Conservation (phyloP, 2,797 vertebrate species). For the Muraenolepis orangiensis region DNA sequence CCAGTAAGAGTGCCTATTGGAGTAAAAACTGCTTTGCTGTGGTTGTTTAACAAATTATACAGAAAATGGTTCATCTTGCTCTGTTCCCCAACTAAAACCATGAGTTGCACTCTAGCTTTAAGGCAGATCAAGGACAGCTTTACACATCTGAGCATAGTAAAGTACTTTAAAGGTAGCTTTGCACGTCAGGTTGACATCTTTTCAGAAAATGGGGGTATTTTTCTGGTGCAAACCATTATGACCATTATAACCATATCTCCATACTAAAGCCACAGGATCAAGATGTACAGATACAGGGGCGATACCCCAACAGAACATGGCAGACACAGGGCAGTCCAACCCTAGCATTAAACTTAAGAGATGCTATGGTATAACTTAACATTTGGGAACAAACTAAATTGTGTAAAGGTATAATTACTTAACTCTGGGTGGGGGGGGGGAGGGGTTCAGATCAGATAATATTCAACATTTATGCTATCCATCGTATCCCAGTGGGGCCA, state of each 20-base stretch:
- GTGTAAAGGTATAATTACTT: slow-evolving; percentile 14
- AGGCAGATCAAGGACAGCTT: slow-evolving; percentile 16
- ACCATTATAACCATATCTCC: too few relatives aligned
- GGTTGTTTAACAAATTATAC: slow-evolving; percentile 21
- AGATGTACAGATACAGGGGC: not conserved
- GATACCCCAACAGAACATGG: not conserved
- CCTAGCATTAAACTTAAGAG: slow-evolving; percentile 15
- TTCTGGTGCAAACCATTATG: slow-evolving; percentile 15
- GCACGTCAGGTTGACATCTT: slow-evolving; percentile 13
- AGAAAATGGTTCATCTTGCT: slow-evolving; percentile 8
- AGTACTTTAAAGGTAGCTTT: slow-evolving; percentile 35
- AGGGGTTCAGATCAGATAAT: not conserved
- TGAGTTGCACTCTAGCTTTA: slow-evolving; percentile 16
- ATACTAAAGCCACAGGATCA: slow-evolving; percentile 1
- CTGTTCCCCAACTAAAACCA: not conserved
- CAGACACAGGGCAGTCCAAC: slow-evolving; percentile 20
- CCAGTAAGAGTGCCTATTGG: not conserved
- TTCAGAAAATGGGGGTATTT: not conserved
- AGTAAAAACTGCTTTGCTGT: not conserved
- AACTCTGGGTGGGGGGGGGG: not conserved
- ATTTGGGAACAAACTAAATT: slow-evolving; percentile 14
- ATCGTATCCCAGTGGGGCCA: slow-evolving; percentile 1
- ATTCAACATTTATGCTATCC: slow-evolving; percentile 8
- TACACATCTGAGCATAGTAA: slow-evolving; percentile 28
- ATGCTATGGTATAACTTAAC: slow-evolving; percentile 22